Percentiles rank a stretch among this genome's conserved stretches.
These are phyloP conservation scores for Cryptoblepharus egeriae DNA, from an alignment of 2,797 vertebrate genomes.

Conservation along the genomic window DNA sequence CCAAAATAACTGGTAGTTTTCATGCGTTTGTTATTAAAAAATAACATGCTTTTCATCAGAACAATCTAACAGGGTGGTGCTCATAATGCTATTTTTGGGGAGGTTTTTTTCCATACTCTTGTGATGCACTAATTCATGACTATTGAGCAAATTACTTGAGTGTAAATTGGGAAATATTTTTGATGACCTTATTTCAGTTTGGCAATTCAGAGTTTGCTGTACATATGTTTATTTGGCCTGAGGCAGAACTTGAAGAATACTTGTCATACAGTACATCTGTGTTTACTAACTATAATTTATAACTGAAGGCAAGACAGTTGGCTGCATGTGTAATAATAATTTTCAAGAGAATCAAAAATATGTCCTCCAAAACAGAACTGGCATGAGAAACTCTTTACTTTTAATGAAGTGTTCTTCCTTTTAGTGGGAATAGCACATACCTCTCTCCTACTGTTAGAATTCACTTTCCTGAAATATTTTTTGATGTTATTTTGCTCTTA, in stretches of 20 bases:
- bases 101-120: background rate
- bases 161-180: conserved; percentile 26
- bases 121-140: conserved; percentile 28
- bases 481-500: conserved; percentile 13
- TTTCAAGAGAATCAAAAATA: conserved; percentile 22
- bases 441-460: background rate
- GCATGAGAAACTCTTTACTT: conserved; percentile 15
- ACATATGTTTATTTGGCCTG: conserved; percentile 30
- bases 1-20: no score
- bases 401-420: background rate
- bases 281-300: conserved; percentile 47
- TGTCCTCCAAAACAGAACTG: conserved; percentile 18
- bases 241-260: conserved; percentile 29
- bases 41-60: conserved; percentile 26
- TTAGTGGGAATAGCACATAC: background rate
- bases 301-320: conserved; percentile 41
- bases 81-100: background rate
- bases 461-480: background rate
- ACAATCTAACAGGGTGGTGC: background rate
- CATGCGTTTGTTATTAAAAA: no score
- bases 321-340: conserved; percentile 2
- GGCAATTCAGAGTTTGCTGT: conserved; percentile 51
- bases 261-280: conserved; percentile 9
- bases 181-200: conserved; percentile 15
- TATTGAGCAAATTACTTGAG: background rate